A percentile compares a stretch with the other conserved stretches of the same genome.
These are phyloP conservation scores for Heliconius ismenius DNA, from an alignment of 2,888 invertebrate genomes.

Conservation along the genomic window DNA sequence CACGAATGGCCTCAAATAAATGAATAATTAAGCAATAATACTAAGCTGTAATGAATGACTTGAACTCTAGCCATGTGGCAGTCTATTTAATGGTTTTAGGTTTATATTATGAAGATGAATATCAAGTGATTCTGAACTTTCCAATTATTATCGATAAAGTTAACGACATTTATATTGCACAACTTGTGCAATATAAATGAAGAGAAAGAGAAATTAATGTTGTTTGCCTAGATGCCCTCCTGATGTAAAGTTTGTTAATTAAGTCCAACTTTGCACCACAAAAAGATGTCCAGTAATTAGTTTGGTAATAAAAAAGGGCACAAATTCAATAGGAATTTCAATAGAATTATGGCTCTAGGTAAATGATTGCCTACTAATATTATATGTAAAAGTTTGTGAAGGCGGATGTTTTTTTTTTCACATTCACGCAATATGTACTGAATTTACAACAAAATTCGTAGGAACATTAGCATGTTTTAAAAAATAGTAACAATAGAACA, in stretches of 20 bases:
- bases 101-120: constrained; percentile 27
- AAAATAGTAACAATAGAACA: too few relatives aligned
- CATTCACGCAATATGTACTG: too few relatives aligned
- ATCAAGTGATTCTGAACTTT: constrained; percentile 28
- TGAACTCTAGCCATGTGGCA: constrained; percentile 20
- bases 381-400: too few relatives aligned
- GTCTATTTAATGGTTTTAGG: constrained; percentile 15
- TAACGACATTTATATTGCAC: constrained; percentile 33
- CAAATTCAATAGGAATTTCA: not conserved
- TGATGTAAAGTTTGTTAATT: constrained; percentile 31
- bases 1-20: not conserved
- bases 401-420: too few relatives aligned
- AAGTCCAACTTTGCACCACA: constrained; percentile 18
- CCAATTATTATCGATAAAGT: constrained; percentile 38
- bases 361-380: too few relatives aligned
- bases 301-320: constrained; percentile 1
- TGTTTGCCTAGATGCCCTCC: constrained; percentile 27
- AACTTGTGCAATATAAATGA: too few relatives aligned
- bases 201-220: constrained; percentile 33
- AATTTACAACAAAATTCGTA: too few relatives aligned
- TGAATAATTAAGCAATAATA: constrained; percentile 15
- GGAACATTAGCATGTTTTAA: too few relatives aligned
- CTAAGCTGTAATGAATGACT: constrained; percentile 25
- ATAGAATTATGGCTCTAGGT: not conserved
- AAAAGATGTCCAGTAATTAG: constrained; percentile 16